Evolutionary conservation across 2,113 vertebrate genomes (phyloP).

Genomic region (Vireo altiloquus): DNA sequence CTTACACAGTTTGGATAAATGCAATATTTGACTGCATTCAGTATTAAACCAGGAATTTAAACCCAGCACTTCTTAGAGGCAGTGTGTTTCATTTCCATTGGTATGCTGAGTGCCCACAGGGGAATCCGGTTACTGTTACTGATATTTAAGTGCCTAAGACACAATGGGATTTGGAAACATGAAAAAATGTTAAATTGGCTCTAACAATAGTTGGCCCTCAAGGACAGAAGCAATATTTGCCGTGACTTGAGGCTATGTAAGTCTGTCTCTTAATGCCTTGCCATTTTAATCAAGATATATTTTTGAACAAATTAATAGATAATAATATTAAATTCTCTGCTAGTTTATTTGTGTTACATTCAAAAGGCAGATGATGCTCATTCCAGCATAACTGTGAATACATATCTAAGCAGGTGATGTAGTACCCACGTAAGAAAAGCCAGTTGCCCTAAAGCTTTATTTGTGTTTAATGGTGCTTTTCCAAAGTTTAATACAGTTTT

Average conservation of each 20-base stretch:
- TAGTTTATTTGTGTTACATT: background rate
- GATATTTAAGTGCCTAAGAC: background rate
- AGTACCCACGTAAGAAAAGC: background rate
- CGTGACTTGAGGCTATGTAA: background rate
- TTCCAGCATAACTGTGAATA: background rate
- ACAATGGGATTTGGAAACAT: background rate
- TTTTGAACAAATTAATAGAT: background rate
- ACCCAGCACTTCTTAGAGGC: background rate
- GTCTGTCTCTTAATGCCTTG: background rate
- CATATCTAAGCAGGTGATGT: background rate
- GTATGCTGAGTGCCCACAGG: background rate
- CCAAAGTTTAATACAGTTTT: background rate
- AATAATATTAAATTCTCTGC: background rate
- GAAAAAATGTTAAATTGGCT: background rate
- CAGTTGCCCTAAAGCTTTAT: background rate
- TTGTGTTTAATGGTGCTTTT: background rate
- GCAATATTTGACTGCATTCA: background rate
- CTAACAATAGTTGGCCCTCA: background rate
- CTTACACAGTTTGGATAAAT: background rate
- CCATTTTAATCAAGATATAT: background rate
- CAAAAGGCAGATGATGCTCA: background rate
- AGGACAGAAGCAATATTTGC: background rate
- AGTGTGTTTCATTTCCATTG: background rate
- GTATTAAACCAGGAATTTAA: background rate
- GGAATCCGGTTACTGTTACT: background rate